phyloP scores from a whole-genome alignment of 2,888 invertebrate genomes.

The Entomobrya proxima region DNA sequence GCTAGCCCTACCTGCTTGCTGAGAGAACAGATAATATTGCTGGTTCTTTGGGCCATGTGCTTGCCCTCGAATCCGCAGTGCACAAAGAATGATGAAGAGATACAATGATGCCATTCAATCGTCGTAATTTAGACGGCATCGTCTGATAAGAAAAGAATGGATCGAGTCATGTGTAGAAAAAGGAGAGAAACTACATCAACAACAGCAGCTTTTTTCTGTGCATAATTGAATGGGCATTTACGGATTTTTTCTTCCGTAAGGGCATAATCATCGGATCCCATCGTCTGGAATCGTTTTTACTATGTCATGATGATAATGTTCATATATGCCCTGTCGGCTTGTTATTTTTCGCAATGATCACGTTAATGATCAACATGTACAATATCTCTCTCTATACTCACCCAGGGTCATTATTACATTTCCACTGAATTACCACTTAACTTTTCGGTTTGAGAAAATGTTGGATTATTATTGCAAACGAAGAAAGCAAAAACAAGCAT shows the following conservation, averaged over 20 bases:
- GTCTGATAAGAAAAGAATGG: slow-evolving; percentile 40
- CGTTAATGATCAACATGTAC: slow-evolving; percentile 21
- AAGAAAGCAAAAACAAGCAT: background rate
- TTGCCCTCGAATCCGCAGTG: background rate
- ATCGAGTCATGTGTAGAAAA: background rate
- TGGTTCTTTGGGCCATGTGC: background rate
- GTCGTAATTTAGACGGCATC: slow-evolving; percentile 59
- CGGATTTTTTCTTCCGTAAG: background rate
- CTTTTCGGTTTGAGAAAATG: background rate
- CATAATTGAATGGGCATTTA: background rate
- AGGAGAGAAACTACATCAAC: background rate
- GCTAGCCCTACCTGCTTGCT: slow-evolving; percentile 21
- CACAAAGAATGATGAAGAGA: slow-evolving; percentile 47
- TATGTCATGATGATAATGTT: background rate
- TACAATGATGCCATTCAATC: slow-evolving; percentile 48
- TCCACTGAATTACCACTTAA: slow-evolving; percentile 18
- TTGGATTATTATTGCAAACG: slow-evolving; percentile 3
- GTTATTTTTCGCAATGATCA: slow-evolving; percentile 3
- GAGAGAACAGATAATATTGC: background rate
- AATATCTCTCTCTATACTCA: slow-evolving; percentile 1
- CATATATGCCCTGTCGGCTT: background rate
- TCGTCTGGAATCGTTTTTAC: background rate
- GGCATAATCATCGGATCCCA: background rate
- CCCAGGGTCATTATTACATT: slow-evolving; percentile 21
- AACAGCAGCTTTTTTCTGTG: background rate